phyloP scores from a whole-genome alignment of 2,888 invertebrate genomes.

The Ferrisia virgata region DNA sequence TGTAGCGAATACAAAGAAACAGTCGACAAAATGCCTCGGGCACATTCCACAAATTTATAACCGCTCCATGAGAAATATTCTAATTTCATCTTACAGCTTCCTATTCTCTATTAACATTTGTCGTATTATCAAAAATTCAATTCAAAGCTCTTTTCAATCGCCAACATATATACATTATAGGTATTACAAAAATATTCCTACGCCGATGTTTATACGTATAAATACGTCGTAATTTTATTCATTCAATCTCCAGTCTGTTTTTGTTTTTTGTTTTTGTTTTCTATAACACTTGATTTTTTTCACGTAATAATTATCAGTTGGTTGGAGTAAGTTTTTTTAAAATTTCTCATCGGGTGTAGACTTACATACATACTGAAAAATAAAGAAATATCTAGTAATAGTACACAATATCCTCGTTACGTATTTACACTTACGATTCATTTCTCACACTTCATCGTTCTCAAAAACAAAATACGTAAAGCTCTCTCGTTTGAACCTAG shows the following conservation, averaged over 20 bases:
- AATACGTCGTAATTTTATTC: neutral
- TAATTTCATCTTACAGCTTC: constrained; percentile 25
- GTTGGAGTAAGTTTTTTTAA: too few relatives aligned
- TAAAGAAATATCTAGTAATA: too few relatives aligned
- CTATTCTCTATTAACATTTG: neutral
- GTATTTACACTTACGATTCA: too few relatives aligned
- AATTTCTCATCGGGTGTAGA: too few relatives aligned
- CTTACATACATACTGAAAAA: too few relatives aligned
- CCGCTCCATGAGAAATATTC: constrained; percentile 28
- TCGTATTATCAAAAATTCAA: neutral
- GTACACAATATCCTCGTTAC: too few relatives aligned
- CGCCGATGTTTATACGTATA: neutral
- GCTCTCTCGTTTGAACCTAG: too few relatives aligned
- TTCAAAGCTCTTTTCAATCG: constrained; percentile 19
- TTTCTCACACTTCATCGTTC: too few relatives aligned
- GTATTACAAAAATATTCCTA: neutral
- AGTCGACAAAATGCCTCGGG: neutral
- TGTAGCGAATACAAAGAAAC: constrained; percentile 32
- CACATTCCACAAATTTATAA: constrained; percentile 31
- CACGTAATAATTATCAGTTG: too few relatives aligned
- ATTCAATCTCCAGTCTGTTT: neutral
- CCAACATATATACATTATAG: neutral
- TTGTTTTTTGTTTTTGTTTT: neutral
- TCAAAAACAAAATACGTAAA: too few relatives aligned
- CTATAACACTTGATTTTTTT: too few relatives aligned